Evolutionary conservation across 1,140 invertebrate genomes (phyloP).

Genomic region (Piezodorus guildinii): DNA sequence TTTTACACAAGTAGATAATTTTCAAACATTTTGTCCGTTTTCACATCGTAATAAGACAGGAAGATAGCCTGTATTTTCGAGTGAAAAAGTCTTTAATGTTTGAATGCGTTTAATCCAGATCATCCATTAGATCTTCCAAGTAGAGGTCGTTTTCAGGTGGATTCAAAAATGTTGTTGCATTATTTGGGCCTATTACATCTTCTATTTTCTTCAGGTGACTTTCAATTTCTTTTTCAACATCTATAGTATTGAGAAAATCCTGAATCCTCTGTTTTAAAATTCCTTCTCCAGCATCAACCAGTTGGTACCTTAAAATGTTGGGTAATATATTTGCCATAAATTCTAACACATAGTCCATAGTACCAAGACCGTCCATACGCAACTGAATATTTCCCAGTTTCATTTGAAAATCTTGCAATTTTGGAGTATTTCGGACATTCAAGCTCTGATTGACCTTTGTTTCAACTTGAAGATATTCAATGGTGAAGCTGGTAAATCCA

Average conservation of each 20-base stretch:
- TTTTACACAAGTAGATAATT: too few relatives aligned
- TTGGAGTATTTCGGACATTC: constrained; percentile 57
- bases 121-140: constrained; percentile 8
- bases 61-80: too few relatives aligned
- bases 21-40: too few relatives aligned
- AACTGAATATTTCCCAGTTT: constrained; percentile 74
- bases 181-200: not conserved
- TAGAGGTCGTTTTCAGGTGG: constrained; percentile 9
- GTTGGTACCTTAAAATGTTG: constrained; percentile 70
- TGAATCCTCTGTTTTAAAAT: constrained; percentile 55
- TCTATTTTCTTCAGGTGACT: constrained; percentile 41
- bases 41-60: too few relatives aligned
- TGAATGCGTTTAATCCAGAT: not conserved
- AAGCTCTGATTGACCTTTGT: constrained; percentile 58
- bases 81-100: not conserved
- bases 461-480: constrained; percentile 51
- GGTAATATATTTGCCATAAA: constrained; percentile 64
- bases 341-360: constrained; percentile 66
- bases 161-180: not conserved
- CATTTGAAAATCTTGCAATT: constrained; percentile 57
- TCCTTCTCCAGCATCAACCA: constrained; percentile 66
- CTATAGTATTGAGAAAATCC: constrained; percentile 53
- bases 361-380: constrained; percentile 56
- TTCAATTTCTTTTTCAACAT: constrained; percentile 58
- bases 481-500: constrained; percentile 59